Conservation (phyloP, 2,888 invertebrate species). For the Capitulum mitella region DNA sequence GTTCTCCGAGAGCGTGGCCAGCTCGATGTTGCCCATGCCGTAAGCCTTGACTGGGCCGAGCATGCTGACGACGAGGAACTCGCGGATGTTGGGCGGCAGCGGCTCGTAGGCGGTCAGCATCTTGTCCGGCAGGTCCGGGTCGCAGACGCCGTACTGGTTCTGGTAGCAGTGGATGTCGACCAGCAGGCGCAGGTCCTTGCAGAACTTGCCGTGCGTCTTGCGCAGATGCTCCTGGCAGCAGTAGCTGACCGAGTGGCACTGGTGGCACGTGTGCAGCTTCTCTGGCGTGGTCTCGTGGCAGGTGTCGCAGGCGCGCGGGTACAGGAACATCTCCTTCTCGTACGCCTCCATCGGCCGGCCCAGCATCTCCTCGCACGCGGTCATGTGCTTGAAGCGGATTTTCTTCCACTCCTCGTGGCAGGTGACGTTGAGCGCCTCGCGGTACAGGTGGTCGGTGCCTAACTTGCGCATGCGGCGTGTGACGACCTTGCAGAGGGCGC, state of each 20-base stretch:
- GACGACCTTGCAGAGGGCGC: not conserved
- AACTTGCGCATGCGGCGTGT: not conserved
- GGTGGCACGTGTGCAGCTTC: conserved; percentile 24
- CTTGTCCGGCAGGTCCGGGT: not conserved
- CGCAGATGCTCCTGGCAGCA: conserved; percentile 27
- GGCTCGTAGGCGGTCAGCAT: not conserved
- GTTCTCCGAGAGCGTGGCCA: conserved; percentile 27
- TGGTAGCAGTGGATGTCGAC: not conserved
- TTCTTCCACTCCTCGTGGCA: not conserved
- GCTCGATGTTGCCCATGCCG: conserved; percentile 1
- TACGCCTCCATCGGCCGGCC: not conserved
- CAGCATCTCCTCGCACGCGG: not conserved
- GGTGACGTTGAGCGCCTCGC: not conserved
- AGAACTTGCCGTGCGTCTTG: conserved; percentile 28
- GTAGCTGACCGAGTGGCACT: conserved; percentile 31
- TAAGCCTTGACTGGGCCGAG: conserved; percentile 22
- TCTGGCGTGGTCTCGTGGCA: conserved; percentile 23
- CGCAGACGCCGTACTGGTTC: not conserved
- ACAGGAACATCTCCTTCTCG: conserved; percentile 29
- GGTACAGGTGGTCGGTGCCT: not conserved
- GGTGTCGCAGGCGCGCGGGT: conserved; percentile 29
- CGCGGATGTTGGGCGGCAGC: not conserved
- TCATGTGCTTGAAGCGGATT: not conserved
- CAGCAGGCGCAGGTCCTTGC: conserved; percentile 11
- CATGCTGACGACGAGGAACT: conserved; percentile 15